phyloP scores from a whole-genome alignment of 37 sponge, comb jelly and placozoan species.

The Theonella swinhoei region DNA sequence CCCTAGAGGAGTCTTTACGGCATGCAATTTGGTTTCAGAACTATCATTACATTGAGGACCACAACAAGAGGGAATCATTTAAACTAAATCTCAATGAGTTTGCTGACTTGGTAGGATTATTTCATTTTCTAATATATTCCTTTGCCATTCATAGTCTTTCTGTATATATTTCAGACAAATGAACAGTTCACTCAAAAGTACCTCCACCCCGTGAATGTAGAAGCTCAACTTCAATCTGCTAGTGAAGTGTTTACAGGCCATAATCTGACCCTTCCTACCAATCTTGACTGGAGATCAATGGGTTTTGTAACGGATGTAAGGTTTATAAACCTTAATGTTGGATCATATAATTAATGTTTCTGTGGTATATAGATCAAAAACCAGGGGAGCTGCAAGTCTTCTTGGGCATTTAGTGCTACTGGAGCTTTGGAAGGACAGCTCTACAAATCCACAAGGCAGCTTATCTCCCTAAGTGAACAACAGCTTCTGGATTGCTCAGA shows the following conservation, averaged over 20 bases:
- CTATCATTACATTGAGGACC: neutral
- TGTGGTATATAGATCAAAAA: constrained; percentile 70
- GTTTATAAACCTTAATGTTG: too few relatives aligned
- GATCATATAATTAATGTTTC: too few relatives aligned
- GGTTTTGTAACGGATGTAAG: neutral
- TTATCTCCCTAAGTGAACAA: constrained; percentile 79
- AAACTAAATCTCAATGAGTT: neutral
- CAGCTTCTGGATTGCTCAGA: constrained; percentile 79
- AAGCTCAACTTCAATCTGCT: neutral
- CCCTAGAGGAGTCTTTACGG: neutral
- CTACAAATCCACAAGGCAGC: constrained; percentile 16
- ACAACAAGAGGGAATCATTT: neutral
- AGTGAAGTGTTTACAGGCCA: neutral
- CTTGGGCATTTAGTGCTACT: constrained; percentile 13
- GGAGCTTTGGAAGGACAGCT: constrained; percentile 67
- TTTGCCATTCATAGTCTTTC: neutral
- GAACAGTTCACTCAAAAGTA: neutral
- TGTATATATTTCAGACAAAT: neutral
- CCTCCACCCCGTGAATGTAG: neutral
- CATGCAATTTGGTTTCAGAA: neutral
- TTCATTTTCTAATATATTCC: neutral
- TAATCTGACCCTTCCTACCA: neutral
- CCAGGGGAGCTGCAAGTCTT: constrained; percentile 68
- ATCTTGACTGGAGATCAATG: neutral
- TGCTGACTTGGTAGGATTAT: neutral